Percentiles rank a stretch among this genome's conserved stretches.
Evolutionary conservation across 2,888 invertebrate genomes (phyloP).

Genomic region (Athalia cordata): DNA sequence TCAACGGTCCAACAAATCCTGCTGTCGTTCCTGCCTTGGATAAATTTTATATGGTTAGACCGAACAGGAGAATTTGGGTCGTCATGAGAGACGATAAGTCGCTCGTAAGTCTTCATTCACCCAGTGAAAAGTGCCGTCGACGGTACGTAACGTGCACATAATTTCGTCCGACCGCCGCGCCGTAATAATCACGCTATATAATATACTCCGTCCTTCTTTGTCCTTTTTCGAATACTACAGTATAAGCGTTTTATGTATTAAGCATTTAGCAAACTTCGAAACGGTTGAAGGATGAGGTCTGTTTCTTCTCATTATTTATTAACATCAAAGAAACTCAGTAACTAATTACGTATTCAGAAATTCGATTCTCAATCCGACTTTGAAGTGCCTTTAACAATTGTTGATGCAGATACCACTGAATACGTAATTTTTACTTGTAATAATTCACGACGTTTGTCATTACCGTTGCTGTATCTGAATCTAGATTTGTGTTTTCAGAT

Average conservation of each 20-base stretch:
- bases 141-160: slow-evolving; percentile 56
- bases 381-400: too few species aligned
- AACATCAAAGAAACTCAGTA: not conserved
- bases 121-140: slow-evolving; percentile 59
- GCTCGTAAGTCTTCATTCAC: slow-evolving; percentile 53
- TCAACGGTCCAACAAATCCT: slow-evolving; percentile 14
- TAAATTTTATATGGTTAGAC: slow-evolving; percentile 60
- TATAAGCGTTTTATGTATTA: not conserved
- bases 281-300: too few species aligned
- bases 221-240: not conserved
- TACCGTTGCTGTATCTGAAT: too few species aligned
- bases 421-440: too few species aligned
- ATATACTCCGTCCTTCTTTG: not conserved
- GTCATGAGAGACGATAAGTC: slow-evolving; percentile 57
- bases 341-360: not conserved
- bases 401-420: too few species aligned
- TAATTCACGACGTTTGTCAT: too few species aligned
- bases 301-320: not conserved
- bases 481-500: too few species aligned
- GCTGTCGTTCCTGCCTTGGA: slow-evolving; percentile 53
- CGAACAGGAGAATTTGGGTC: slow-evolving; percentile 60
- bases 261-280: not conserved
- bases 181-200: too few species aligned
- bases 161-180: not conserved
- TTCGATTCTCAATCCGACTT: not conserved